Evolutionary conservation across 2,888 invertebrate genomes (phyloP).

Genomic region (Taenaris catops): DNA sequence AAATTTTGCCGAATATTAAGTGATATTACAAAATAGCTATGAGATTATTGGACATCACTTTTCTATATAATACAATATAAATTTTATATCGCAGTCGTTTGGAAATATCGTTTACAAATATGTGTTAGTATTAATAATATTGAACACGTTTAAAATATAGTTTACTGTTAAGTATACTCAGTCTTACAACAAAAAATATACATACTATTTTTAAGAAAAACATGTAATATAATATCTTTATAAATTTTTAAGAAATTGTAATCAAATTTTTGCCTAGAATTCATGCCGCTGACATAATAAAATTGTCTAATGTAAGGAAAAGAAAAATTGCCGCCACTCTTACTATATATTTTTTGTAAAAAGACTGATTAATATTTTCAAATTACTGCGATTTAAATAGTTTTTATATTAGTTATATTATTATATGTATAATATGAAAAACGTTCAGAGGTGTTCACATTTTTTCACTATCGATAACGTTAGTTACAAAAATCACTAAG

Average conservation of each 20-base stretch:
- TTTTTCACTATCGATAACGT: neutral
- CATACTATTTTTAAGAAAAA: no score
- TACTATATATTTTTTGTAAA: slow-evolving; percentile 14
- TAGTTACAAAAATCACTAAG: slow-evolving; percentile 14
- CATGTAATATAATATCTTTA: no score
- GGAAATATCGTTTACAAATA: slow-evolving; percentile 16
- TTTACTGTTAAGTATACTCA: no score
- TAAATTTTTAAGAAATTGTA: no score
- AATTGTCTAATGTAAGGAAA: no score
- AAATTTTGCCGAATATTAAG: slow-evolving; percentile 40
- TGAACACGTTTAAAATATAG: slow-evolving; percentile 23
- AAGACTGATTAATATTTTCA: no score
- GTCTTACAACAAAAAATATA: no score
- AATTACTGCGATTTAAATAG: slow-evolving; percentile 25
- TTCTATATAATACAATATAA: slow-evolving; percentile 16
- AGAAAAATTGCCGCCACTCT: no score
- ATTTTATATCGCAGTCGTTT: slow-evolving; percentile 23
- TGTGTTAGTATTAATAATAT: slow-evolving; percentile 24
- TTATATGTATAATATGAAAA: slow-evolving; percentile 15
- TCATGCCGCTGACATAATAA: no score
- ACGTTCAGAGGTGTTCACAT: neutral
- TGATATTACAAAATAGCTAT: slow-evolving; percentile 34
- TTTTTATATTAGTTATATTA: slow-evolving; percentile 7
- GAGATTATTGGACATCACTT: slow-evolving; percentile 30
- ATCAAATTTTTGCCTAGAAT: no score